Percentiles rank a stretch among this genome's conserved stretches.
Conservation (phyloP, 2,797 vertebrate genomes). For the Micrastur ruficollis region DNA sequence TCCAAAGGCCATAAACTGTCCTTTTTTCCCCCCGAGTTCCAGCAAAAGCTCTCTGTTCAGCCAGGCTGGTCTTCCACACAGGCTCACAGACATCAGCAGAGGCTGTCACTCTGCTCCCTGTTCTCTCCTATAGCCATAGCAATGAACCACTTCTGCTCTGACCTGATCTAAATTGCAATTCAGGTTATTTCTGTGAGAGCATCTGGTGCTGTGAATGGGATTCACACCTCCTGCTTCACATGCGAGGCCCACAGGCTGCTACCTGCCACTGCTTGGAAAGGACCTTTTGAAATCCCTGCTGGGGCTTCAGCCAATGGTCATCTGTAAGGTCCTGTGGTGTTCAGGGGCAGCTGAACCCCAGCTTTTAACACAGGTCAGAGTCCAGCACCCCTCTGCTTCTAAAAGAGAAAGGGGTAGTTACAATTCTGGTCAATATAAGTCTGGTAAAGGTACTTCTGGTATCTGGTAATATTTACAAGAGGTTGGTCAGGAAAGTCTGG, state of each 20-base stretch:
- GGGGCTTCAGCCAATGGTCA: neutral
- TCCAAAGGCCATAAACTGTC: too few relatives aligned
- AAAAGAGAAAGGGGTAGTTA: neutral
- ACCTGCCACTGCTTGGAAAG: neutral
- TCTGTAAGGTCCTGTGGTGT: rapidly evolving
- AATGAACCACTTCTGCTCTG: neutral
- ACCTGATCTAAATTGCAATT: neutral
- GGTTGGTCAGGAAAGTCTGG: neutral
- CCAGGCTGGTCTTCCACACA: too few relatives aligned
- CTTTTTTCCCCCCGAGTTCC: too few relatives aligned
- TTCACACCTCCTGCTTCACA: neutral
- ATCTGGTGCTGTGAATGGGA: neutral
- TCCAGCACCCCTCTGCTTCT: neutral
- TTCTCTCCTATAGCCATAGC: neutral
- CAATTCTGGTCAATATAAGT: neutral
- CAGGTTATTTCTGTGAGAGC: neutral
- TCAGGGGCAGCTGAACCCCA: neutral
- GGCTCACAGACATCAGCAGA: neutral
- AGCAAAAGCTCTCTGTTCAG: too few relatives aligned
- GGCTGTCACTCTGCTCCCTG: neutral
- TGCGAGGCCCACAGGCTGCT: rapidly evolving
- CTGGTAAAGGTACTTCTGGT: neutral
- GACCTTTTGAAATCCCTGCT: neutral
- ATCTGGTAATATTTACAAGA: neutral
- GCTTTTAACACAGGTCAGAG: neutral